Percentiles rank a stretch among this genome's conserved stretches.
Evolutionary conservation across 2,797 vertebrate species (phyloP).

Genomic region (Galaxias olidus): DNA sequence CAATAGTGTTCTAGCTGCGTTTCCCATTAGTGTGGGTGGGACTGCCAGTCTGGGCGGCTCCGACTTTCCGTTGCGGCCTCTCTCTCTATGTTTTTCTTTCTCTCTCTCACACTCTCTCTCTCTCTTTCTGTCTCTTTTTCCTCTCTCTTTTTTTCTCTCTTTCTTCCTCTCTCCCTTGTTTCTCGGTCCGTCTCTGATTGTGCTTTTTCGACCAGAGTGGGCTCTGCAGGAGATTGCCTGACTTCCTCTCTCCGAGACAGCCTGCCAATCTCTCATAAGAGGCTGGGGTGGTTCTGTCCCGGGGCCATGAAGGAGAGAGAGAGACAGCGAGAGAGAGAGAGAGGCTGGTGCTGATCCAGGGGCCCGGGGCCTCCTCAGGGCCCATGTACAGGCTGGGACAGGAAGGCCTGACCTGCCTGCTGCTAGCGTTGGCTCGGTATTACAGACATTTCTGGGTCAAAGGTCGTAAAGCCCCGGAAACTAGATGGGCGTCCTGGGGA

Average conservation of each 20-base stretch:
- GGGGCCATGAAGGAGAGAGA: conserved; percentile 3
- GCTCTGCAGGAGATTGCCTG: conserved; percentile 26
- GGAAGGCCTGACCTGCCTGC: conserved; percentile 18
- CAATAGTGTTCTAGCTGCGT: conserved; percentile 46
- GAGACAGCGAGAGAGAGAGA: conserved; percentile 11
- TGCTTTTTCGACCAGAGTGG: conserved; percentile 20
- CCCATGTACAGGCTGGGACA: conserved; percentile 11
- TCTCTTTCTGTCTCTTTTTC: background rate
- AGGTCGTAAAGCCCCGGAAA: conserved; percentile 39
- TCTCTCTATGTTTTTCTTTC: background rate
- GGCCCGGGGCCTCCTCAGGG: background rate
- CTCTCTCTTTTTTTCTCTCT: background rate
- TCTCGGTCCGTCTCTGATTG: conserved; percentile 23
- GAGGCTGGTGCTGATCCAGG: conserved; percentile 40
- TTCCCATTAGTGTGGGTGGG: conserved; percentile 46
- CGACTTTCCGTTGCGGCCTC: conserved; percentile 3
- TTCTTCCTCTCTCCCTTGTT: conserved; percentile 15
- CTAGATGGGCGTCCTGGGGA: conserved; percentile 61
- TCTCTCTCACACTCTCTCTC: background rate
- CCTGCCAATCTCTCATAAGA: conserved; percentile 38
- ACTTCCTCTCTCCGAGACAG: conserved; percentile 28
- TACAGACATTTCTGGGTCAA: conserved; percentile 39
- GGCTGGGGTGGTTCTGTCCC: conserved; percentile 36
- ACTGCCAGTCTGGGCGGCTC: conserved; percentile 34
- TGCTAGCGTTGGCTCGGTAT: conserved; percentile 35